Percentiles rank a stretch among this genome's conserved stretches.
phyloP scores from a whole-genome alignment of 2,113 vertebrate genomes.

The Sterrhoptilus dennistouni region DNA sequence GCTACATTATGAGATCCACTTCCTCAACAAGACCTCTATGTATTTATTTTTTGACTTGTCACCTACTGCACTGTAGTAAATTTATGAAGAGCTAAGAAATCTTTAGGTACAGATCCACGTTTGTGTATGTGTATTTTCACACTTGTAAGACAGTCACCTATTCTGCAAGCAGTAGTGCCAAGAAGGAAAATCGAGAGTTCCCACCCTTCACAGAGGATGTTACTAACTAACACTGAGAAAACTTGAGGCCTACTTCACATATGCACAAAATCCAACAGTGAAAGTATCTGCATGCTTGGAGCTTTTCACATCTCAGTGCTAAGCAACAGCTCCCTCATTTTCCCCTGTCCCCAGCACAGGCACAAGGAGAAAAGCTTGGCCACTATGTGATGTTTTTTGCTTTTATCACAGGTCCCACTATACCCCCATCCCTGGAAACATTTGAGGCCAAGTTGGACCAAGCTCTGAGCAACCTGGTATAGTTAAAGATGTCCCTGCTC shows the following conservation, averaged over 20 bases:
- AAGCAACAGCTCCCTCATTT: not conserved
- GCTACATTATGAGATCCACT: not conserved
- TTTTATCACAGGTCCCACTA: not conserved
- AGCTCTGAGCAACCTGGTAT: not conserved
- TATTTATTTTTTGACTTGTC: not conserved
- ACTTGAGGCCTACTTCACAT: not conserved
- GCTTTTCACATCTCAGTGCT: not conserved
- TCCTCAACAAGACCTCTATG: not conserved
- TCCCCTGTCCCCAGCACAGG: not conserved
- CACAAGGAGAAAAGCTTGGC: not conserved
- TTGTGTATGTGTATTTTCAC: conserved; percentile 1
- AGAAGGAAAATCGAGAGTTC: not conserved
- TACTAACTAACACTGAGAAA: not conserved
- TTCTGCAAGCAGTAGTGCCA: not conserved
- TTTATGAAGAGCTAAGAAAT: conserved; percentile 27
- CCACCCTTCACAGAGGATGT: not conserved
- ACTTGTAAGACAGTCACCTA: not conserved
- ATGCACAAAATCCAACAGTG: not conserved
- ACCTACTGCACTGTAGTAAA: not conserved
- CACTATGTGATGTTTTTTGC: not conserved
- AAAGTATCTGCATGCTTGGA: not conserved
- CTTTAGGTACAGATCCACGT: not conserved
- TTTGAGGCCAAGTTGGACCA: not conserved
- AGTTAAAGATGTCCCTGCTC: not conserved
- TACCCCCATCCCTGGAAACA: not conserved